These are phyloP conservation scores for Meteorus cinctellus DNA, from an alignment of 2,888 invertebrate species.

Conservation along the genomic window DNA sequence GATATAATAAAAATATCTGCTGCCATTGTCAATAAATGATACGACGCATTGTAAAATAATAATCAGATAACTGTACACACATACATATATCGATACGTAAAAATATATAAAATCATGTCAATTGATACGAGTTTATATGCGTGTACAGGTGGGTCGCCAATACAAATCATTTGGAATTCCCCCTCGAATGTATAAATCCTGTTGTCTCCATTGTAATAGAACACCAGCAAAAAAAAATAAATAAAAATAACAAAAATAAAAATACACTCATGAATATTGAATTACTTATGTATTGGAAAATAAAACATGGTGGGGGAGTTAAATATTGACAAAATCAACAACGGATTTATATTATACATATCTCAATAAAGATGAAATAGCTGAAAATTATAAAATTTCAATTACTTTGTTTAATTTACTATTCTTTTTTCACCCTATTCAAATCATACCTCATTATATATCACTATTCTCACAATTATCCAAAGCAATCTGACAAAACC, in stretches of 20 bases:
- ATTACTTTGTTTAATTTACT: neutral
- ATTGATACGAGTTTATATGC: constrained; percentile 8
- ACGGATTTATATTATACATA: constrained; percentile 20
- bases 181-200: constrained; percentile 53
- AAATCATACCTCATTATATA: no score
- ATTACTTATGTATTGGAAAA: neutral
- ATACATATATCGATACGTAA: no score
- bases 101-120: neutral
- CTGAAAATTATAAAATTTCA: neutral
- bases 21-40: constrained; percentile 28
- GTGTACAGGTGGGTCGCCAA: constrained; percentile 20
- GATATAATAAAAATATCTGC: neutral
- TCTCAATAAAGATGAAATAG: constrained; percentile 43
- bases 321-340: constrained; percentile 28
- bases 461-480: no score
- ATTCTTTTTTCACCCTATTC: no score
- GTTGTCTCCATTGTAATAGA: constrained; percentile 49
- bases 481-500: no score
- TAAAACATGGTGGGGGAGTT: neutral
- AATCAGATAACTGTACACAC: constrained; percentile 12
- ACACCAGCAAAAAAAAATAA: neutral
- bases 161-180: constrained; percentile 7
- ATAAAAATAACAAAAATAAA: constrained; percentile 13
- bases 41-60: constrained; percentile 22
- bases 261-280: constrained; percentile 7